phyloP scores from a whole-genome alignment of 2,113 vertebrate species.

The Aphelocoma coerulescens region DNA sequence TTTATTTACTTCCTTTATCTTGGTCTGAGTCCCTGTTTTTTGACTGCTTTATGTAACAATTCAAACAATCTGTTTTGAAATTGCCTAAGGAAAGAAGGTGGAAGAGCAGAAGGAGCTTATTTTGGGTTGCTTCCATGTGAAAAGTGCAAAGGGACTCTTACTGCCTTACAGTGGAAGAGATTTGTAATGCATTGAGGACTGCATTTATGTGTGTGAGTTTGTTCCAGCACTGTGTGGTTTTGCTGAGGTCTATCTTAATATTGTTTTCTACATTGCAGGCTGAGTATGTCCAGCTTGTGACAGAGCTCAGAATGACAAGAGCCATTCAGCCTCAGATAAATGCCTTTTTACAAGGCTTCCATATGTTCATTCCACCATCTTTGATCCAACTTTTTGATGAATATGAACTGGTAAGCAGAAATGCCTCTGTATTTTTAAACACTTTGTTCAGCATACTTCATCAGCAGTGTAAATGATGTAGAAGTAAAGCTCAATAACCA shows the following conservation, averaged over 20 bases:
- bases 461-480: not conserved
- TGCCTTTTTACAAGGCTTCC: constrained; percentile 95
- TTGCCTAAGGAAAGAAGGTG: not conserved
- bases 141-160: not conserved
- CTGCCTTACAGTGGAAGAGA: not conserved
- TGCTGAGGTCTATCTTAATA: not conserved
- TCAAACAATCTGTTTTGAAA: not conserved
- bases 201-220: not conserved
- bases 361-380: constrained; percentile 95
- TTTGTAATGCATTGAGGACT: not conserved
- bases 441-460: not conserved
- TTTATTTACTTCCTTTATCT: not conserved
- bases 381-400: constrained; percentile 98
- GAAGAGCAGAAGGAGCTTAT: not conserved
- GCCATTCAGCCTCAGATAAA: constrained; percentile 99
- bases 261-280: constrained; percentile 71
- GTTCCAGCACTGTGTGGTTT: not conserved
- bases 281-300: constrained; percentile 98
- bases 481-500: not conserved
- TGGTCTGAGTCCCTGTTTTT: not conserved
- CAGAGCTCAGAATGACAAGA: constrained; percentile 97
- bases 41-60: not conserved
- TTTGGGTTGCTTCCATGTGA: not conserved
- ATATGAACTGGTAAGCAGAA: constrained; percentile 90
- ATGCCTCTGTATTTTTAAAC: not conserved